phyloP scores from a whole-genome alignment of 2,113 vertebrate species.

The Tinamus guttatus region DNA sequence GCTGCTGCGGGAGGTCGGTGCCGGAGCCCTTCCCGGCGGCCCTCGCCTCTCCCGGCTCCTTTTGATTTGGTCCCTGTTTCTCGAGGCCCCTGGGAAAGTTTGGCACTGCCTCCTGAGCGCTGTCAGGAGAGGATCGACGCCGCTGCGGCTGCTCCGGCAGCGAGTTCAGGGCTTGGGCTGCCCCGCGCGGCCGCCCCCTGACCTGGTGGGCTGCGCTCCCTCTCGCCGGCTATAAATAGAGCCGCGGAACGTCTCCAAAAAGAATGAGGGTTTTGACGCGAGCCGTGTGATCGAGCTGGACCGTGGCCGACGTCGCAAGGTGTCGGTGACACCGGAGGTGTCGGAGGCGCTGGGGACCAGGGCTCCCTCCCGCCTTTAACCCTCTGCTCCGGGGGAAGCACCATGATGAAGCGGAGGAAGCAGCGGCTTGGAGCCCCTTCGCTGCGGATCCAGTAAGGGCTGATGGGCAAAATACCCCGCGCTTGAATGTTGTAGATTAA shows the following conservation, averaged over 20 bases:
- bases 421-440: conserved; percentile 87
- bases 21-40: conserved; percentile 44
- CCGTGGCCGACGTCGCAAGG: not conserved
- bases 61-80: not conserved
- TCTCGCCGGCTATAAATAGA: not conserved
- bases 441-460: conserved; percentile 94
- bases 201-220: not conserved
- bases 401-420: conserved; percentile 92
- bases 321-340: not conserved
- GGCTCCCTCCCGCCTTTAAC: conserved; percentile 24
- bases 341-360: not conserved
- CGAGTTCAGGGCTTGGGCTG: conserved; percentile 36
- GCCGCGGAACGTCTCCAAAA: not conserved
- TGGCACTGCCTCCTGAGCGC: conserved; percentile 45
- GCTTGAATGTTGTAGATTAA: not conserved
- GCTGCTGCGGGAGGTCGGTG: conserved; percentile 68
- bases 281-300: conserved; percentile 6
- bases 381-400: conserved; percentile 53
- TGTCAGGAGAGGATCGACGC: conserved; percentile 17
- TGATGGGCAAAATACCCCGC: conserved; percentile 29
- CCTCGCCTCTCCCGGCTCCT: conserved; percentile 8
- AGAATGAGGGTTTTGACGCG: not conserved
- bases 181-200: not conserved
- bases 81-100: conserved; percentile 23
- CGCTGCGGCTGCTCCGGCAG: conserved; percentile 38